Evolutionary conservation across 2,113 vertebrate genomes (phyloP).

Genomic region (Leptodactylus fuscus): DNA sequence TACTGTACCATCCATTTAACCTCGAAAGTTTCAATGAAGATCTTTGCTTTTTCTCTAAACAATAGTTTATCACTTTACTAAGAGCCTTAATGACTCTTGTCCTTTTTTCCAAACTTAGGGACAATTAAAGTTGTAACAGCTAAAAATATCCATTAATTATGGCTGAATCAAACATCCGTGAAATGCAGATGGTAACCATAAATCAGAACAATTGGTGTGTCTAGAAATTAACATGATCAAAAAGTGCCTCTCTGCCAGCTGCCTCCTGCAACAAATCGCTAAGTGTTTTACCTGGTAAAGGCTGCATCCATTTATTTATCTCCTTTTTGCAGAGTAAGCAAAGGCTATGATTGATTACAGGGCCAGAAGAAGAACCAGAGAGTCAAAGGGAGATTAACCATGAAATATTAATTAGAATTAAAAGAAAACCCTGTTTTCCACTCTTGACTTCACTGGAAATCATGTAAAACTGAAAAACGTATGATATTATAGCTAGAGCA

Average conservation of each 20-base stretch:
- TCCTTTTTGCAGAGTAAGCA: constrained; percentile 14
- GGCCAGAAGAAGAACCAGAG: background rate
- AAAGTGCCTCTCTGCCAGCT: constrained; percentile 72
- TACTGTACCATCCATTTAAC: background rate
- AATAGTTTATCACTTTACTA: constrained; percentile 35
- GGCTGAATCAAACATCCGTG: constrained; percentile 70
- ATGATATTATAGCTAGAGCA: no score
- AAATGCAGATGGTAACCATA: constrained; percentile 78
- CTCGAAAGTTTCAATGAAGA: background rate
- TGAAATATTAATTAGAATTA: background rate
- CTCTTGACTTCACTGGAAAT: background rate
- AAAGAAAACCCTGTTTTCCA: background rate
- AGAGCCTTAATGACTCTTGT: constrained; percentile 59
- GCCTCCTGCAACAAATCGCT: constrained; percentile 71
- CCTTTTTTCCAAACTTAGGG: constrained; percentile 65
- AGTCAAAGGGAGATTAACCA: background rate
- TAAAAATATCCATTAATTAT: constrained; percentile 78
- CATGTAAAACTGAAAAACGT: no score
- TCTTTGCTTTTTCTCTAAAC: background rate
- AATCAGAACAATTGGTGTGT: constrained; percentile 82
- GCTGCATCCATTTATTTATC: constrained; percentile 32
- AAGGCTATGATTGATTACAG: background rate
- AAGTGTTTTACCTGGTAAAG: constrained; percentile 63
- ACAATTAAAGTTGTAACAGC: constrained; percentile 70
- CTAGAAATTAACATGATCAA: constrained; percentile 73